A percentile compares a stretch with the other conserved stretches of the same genome.
phyloP scores from a whole-genome alignment of 2,888 invertebrate species.

The Trissonchulus sp. region DNA sequence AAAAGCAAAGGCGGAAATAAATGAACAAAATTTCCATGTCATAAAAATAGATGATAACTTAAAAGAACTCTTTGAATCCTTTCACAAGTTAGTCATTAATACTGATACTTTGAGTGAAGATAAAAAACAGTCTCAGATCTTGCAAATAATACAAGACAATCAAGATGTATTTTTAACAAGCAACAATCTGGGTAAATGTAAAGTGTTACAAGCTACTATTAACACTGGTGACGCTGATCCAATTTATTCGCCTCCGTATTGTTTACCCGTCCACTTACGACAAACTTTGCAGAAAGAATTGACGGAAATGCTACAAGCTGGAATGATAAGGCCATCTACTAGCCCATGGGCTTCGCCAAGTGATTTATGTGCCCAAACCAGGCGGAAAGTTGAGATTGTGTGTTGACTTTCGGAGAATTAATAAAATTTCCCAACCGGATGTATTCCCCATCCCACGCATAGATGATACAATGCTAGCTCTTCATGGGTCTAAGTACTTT shows the following conservation, averaged over 20 bases:
- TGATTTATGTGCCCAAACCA: conserved; percentile 18
- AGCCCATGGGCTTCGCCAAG: conserved; percentile 20
- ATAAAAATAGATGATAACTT: too few relatives aligned
- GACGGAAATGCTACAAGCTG: neutral
- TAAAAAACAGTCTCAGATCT: too few relatives aligned
- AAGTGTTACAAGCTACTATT: neutral
- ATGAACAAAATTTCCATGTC: too few relatives aligned
- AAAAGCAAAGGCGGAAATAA: too few relatives aligned
- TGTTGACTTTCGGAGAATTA: conserved; percentile 22
- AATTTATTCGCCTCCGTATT: neutral
- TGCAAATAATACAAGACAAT: too few relatives aligned
- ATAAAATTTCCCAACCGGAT: conserved; percentile 17
- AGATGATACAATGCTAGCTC: conserved; percentile 8
- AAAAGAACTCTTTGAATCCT: too few relatives aligned
- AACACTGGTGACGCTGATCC: neutral
- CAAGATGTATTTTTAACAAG: neutral
- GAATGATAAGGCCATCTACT: neutral
- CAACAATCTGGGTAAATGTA: neutral
- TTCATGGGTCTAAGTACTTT: conserved; percentile 11
- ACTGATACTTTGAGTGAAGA: too few relatives aligned
- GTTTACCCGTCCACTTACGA: neutral
- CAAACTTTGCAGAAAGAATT: neutral
- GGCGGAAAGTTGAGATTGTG: conserved; percentile 9
- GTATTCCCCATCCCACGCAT: conserved; percentile 27
- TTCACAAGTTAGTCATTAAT: too few relatives aligned